Evolutionary conservation across 2,888 invertebrate species (phyloP), one percentile per base, ranked within the genome.

Genomic region (Nemoura dubitans): DNA sequence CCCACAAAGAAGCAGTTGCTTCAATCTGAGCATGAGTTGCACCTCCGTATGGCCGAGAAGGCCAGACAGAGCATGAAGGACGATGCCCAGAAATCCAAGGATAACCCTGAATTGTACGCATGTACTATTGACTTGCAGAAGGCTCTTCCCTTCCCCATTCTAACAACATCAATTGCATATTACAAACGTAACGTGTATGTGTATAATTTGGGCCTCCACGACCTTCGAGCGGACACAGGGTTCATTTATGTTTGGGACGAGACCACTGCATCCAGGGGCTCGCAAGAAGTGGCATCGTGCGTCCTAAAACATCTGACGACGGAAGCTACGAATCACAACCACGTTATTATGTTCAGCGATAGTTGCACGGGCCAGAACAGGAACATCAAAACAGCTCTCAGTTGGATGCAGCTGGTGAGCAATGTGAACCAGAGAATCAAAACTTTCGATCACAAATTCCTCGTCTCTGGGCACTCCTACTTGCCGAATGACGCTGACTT

Each of bases 161-260:
- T 90, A n/a, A 88, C 88, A 25, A 88, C 89, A 87, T 89, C 89
- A 21, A 81, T 89, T 85, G 90, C 90, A 0, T 89, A 90, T 88
- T 90, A 90, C 87, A 90, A 90, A 87, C 87, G 89, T 86, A 90
- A 90, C 86, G 89, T 88, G 89, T 89, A 89, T 84, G 88, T 89
- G 27, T 89, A 88, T 86, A 90, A 90, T 85, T 89, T 89, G 86
- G 89, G 89, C 85, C 85, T 90, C 83, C 90, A 89, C 87, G 89
- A 88, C 88, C 89, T 90, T 88, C 89, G 89, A 87, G 87, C 89
- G 81, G 86, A 89, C 87, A 88, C 88, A 87, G 89, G 88, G 86
- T 88, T 89, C 78, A 90, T 90, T 89, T 89, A 90, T 87, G 88
- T 88, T 81, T 90, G 90, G 90, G 88, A 90, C 87, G 90, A 90